Conservation (phyloP, 2,888 invertebrate species). For the Leptopilina drosophilae region DNA sequence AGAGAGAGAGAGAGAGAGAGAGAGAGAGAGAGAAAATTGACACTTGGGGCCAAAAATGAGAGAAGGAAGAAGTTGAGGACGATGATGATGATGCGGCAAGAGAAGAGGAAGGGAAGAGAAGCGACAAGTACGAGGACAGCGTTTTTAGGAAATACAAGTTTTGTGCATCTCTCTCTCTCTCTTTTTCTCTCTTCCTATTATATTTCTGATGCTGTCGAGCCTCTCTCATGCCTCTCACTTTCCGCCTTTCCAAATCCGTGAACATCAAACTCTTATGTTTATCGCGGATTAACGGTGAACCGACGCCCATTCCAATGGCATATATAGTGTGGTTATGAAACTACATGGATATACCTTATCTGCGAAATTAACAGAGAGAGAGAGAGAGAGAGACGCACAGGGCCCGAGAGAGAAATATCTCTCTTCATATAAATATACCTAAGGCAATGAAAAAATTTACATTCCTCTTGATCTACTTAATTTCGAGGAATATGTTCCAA, state of each 20-base stretch:
- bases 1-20: conserved; percentile 49
- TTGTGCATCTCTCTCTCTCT: conserved; percentile 49
- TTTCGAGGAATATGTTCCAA: background rate
- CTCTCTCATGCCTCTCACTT: conserved; percentile 27
- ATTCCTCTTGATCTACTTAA: conserved; percentile 22
- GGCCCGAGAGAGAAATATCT: background rate
- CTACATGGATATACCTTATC: conserved; percentile 44
- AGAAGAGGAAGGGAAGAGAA: background rate
- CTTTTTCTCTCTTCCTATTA: conserved; percentile 31
- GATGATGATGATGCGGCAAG: conserved; percentile 17
- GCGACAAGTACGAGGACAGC: conserved; percentile 51
- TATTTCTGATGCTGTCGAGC: background rate
- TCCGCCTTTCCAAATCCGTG: conserved; percentile 50
- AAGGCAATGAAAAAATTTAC: conserved; percentile 12
- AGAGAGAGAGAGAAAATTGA: conserved; percentile 38
- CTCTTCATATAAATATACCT: conserved; percentile 8
- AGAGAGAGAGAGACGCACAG: background rate
- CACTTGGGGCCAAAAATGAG: conserved; percentile 30
- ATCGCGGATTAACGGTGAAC: conserved; percentile 54
- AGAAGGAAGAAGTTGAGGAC: conserved; percentile 41
- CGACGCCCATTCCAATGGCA: conserved; percentile 52
- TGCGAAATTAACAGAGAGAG: conserved; percentile 16
- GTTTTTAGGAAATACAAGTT: conserved; percentile 68
- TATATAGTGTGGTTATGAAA: conserved; percentile 52
- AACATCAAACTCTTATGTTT: conserved; percentile 60